Base-by-base conservation (phyloP, 2,888 invertebrate species). In the Mesopsocus fuscifrons region DNA sequence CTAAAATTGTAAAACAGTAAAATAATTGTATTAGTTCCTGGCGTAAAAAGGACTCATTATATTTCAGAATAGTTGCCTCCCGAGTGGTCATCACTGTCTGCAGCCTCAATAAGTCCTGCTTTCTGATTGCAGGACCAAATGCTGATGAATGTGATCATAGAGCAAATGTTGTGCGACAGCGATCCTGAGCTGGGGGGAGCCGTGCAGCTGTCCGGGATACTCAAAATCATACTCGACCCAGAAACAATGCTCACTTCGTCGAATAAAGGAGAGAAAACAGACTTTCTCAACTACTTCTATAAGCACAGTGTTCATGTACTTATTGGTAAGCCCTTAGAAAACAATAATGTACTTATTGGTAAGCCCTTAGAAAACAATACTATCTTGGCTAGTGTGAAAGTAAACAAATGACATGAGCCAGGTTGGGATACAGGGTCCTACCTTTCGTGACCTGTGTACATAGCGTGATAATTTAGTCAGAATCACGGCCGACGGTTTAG, bases 41-140 rank as follows among this genome's bases (percentile, higher is more conserved):
- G n/a, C n/a, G n/a, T n/a, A n/a, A n/a, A n/a, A n/a, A n/a, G n/a
- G n/a, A n/a, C n/a, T n/a, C n/a, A n/a, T n/a, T n/a, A n/a, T n/a
- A n/a, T n/a, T n/a, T n/a, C n/a, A n/a, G n/a, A n/a, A n/a, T n/a
- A n/a, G n/a, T n/a, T n/a, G n/a, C n/a, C n/a, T n/a, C n/a, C n/a
- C n/a, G n/a, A n/a, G n/a, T n/a, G n/a, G n/a, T n/a, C n/a, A n/a
- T n/a, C n/a, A n/a, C n/a, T n/a, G n/a, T n/a, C n/a, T n/a, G n/a
- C n/a, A n/a, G n/a, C n/a, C n/a, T n/a, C n/a, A n/a, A n/a, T n/a
- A n/a, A n/a, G n/a, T n/a, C n/a, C n/a, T n/a, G n/a, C n/a, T n/a
- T n/a, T n/a, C n/a, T n/a, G n/a, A n/a, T n/a, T n/a, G n/a, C n/a
- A 94, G 83, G 92, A 95, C 59, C 87, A 92, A 59, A 80, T 95